phyloP scores from a whole-genome alignment of 2,888 invertebrate species.

The Drosophila incognita region DNA sequence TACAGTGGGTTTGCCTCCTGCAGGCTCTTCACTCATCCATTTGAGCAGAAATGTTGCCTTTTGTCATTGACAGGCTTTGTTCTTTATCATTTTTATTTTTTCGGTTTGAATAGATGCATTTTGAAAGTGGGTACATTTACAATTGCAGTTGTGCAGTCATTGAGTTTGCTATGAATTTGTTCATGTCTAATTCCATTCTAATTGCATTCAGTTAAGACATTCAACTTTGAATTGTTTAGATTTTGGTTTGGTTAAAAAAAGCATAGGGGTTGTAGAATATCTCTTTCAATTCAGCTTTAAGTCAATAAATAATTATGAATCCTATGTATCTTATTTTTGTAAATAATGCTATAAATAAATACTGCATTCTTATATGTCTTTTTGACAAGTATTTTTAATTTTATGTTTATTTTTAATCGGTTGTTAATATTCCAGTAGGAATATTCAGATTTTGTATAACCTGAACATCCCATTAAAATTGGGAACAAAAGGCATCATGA shows the following conservation, averaged over 20 bases:
- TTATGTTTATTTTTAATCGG: neutral
- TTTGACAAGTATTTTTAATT: neutral
- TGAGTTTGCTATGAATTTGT: slow-evolving; percentile 4
- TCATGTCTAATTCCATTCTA: neutral
- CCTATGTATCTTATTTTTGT: neutral
- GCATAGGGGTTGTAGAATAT: neutral
- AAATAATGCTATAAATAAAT: neutral
- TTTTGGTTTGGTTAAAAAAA: neutral
- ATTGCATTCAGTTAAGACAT: neutral
- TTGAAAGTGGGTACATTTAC: slow-evolving; percentile 13
- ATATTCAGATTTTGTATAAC: neutral
- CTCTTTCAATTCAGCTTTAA: neutral
- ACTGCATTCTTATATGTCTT: neutral
- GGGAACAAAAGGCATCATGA: neutral
- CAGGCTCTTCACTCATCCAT: slow-evolving; percentile 24
- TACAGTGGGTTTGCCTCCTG: slow-evolving; percentile 6
- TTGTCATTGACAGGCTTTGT: slow-evolving; percentile 47
- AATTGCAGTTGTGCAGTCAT: slow-evolving; percentile 17
- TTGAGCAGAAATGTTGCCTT: slow-evolving; percentile 31
- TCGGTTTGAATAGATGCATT: slow-evolving; percentile 6
- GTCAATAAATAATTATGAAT: neutral
- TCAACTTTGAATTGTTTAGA: neutral
- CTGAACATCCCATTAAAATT: neutral
- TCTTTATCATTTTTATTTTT: slow-evolving; percentile 7
- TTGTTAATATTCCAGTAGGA: neutral